A percentile compares a stretch with the other conserved stretches of the same genome.
These are phyloP conservation scores for Spheniscus humboldti DNA, from an alignment of 2,797 vertebrate genomes.

Conservation along the genomic window DNA sequence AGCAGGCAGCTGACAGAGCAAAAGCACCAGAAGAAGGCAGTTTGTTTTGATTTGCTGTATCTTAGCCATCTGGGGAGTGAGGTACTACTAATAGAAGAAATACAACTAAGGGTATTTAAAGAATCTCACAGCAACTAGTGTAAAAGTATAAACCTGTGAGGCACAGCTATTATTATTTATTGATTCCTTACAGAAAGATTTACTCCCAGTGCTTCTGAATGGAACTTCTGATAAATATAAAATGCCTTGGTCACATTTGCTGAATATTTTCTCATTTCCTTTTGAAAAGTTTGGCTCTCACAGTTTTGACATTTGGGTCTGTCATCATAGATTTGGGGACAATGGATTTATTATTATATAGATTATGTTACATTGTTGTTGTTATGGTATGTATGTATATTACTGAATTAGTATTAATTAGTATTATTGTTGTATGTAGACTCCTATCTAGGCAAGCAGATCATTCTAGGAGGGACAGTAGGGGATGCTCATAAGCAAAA, in stretches of 20 bases:
- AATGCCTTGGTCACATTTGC: neutral
- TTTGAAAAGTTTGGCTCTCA: neutral
- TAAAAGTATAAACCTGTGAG: neutral
- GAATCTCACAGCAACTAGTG: neutral
- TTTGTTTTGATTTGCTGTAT: slow-evolving; percentile 24
- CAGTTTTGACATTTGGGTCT: neutral
- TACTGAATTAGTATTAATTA: neutral
- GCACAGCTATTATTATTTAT: neutral
- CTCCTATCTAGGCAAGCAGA: neutral
- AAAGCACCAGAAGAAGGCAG: neutral
- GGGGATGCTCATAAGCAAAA: slow-evolving; percentile 16
- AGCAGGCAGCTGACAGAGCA: slow-evolving; percentile 37
- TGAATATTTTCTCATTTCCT: neutral
- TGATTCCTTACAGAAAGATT: slow-evolving; percentile 5
- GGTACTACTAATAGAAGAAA: neutral
- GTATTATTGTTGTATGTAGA: neutral
- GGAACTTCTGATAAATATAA: slow-evolving; percentile 1
- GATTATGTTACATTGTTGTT: neutral
- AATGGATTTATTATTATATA: neutral
- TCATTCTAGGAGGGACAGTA: neutral
- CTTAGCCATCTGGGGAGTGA: neutral
- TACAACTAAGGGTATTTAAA: slow-evolving; percentile 16
- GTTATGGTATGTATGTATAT: neutral
- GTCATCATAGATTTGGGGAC: neutral
- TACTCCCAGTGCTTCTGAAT: neutral